Percentiles rank a stretch among this genome's conserved stretches.
These are phyloP conservation scores for Microcebus murinus DNA, from an alignment of 2,113 vertebrate genomes.

Conservation along the genomic window DNA sequence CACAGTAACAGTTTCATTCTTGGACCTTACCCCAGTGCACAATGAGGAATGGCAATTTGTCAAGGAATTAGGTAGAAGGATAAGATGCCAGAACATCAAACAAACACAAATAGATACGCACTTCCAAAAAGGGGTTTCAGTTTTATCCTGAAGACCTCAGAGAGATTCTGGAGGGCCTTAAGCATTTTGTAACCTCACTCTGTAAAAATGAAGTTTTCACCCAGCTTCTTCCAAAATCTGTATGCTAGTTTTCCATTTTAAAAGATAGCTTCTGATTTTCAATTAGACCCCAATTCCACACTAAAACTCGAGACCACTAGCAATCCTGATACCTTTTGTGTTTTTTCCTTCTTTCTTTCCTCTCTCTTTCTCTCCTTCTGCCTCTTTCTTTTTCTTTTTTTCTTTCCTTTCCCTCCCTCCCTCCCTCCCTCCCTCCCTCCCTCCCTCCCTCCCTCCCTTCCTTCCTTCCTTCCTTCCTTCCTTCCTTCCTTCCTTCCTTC, in stretches of 20 bases:
- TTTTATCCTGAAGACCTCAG: background rate
- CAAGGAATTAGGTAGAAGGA: background rate
- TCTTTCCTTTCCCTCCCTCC: background rate
- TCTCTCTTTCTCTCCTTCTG: background rate
- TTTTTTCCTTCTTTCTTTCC: background rate
- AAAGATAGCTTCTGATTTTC: background rate
- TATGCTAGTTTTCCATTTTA: background rate
- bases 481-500: rapidly evolving
- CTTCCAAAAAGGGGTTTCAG: background rate
- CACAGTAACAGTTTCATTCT: background rate
- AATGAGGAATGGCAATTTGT: background rate
- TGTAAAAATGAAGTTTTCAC: background rate
- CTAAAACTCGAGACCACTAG: background rate
- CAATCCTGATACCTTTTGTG: background rate
- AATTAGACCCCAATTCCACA: background rate
- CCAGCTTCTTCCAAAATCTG: background rate
- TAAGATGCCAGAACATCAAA: background rate
- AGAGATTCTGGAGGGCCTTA: background rate
- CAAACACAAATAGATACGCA: background rate
- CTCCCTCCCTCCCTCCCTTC: background rate
- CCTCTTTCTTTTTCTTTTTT: background rate
- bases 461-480: background rate
- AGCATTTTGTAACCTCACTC: background rate
- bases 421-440: rapidly evolving
- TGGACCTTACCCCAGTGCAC: background rate